phyloP scores from a whole-genome alignment of 1,140 invertebrate genomes.

The Physella acuta region DNA sequence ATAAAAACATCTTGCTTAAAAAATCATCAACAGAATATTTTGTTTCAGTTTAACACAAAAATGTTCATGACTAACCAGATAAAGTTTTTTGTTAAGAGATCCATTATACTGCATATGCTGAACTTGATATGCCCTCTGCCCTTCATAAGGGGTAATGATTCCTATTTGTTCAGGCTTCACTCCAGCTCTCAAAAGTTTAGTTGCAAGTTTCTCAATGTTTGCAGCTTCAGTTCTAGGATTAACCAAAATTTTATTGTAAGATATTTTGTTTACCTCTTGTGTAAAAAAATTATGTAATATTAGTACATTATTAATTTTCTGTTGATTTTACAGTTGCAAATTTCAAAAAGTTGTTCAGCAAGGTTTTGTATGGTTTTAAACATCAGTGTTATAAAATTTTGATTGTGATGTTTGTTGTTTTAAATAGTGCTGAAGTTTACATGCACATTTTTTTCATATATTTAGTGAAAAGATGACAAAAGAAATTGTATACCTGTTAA shows the following conservation, averaged over 20 bases:
- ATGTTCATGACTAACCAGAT: constrained; percentile 67
- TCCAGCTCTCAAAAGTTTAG: constrained; percentile 76
- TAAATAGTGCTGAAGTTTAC: too few species aligned
- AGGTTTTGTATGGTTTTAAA: too few species aligned
- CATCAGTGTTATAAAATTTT: too few species aligned
- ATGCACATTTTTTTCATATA: too few species aligned
- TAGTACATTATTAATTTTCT: too few species aligned
- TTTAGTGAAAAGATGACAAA: neutral
- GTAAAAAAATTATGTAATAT: too few species aligned
- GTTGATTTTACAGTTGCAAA: too few species aligned
- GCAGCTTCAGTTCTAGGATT: constrained; percentile 86
- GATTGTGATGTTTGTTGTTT: too few species aligned
- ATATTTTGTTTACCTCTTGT: neutral
- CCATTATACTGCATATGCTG: constrained; percentile 99
- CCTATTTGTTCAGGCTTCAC: constrained; percentile 98
- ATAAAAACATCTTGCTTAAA: neutral
- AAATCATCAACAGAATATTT: neutral
- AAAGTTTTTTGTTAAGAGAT: constrained; percentile 91
- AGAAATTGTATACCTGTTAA: constrained; percentile 78
- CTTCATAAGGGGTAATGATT: constrained; percentile 99
- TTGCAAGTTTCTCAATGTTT: constrained; percentile 93
- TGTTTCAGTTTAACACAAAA: neutral
- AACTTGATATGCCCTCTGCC: constrained; percentile 94
- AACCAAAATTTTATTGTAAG: neutral
- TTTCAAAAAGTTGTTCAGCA: too few species aligned